Evolutionary conservation across 35 echinoderm and acorn worm species (phyloP), one percentile per base, ranked within the genome.

Genomic region (Apostichopus californicus): DNA sequence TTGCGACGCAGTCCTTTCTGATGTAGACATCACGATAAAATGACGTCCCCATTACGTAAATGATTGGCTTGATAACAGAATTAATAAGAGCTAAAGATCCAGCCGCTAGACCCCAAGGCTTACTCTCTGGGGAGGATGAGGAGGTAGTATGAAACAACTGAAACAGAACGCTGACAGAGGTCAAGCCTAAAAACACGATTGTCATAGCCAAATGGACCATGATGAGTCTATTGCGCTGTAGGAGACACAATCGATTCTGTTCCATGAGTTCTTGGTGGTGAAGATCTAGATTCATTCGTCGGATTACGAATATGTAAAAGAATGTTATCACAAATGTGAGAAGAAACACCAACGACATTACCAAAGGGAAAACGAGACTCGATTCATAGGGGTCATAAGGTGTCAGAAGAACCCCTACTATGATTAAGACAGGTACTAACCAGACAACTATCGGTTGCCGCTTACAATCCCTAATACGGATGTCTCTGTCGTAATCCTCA

Each of bases 261-360:
- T 89, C 64, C 64, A 73, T 25, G 46, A 89, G 60, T 72, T n/a
- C 63, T 73, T 60, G 64, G 9, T 21, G 15, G 60, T 89, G 86
- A 10, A 89, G 86, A 64, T 89, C 86, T 25, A 89, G 25, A 52
- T 89, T 89, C 86, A 89, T 89, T 57, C 28, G 71, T 10, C 86
- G 57, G 9, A 89, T 64, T n/a, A 89, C 18, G 17, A 52, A 66
- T 34, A 89, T 72, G 68, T 89, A 89, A 64, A 52, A 15, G 14
- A 60, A 89, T 12, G 86, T 89, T 20, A 55, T 20, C 52, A 22
- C 86, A 46, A 89, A 89, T 7, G 86, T 89, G 9, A 89, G 6
- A 2, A 89, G 57, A 73, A 72, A 89, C 9, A 89, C 23, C 4
- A 54, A 28, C 61, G 26, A 8, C 23, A 25, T 73, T 14, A 89